Percentiles rank a stretch among this genome's conserved stretches.
phyloP scores from a whole-genome alignment of 35 echinoderm and acorn worm species.

The Eucidaris tribuloides region DNA sequence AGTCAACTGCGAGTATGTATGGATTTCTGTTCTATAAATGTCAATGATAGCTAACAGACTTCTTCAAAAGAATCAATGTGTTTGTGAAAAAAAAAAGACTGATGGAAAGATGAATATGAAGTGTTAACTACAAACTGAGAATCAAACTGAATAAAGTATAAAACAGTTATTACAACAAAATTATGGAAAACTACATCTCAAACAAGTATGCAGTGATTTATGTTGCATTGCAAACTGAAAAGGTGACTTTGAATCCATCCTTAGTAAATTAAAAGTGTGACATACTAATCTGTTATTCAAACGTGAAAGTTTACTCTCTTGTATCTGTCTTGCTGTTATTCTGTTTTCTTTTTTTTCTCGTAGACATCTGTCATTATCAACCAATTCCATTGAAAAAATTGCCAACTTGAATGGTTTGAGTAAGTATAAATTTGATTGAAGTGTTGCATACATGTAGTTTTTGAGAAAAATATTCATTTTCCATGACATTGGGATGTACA shows the following conservation, averaged over 20 bases:
- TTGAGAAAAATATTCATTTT: too few relatives aligned
- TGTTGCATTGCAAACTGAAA: neutral
- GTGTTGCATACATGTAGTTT: too few relatives aligned
- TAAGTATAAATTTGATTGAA: slow-evolving; percentile 63
- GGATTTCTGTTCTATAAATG: neutral
- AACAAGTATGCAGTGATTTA: neutral
- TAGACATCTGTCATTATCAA: slow-evolving; percentile 79
- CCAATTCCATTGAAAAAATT: slow-evolving; percentile 95
- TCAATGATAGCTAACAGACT: too few relatives aligned
- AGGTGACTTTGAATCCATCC: neutral
- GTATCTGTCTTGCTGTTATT: neutral
- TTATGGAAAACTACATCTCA: neutral
- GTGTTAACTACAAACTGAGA: neutral
- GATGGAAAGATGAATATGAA: neutral
- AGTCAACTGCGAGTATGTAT: slow-evolving; percentile 66
- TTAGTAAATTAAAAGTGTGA: neutral
- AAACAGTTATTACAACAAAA: neutral
- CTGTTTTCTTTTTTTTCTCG: slow-evolving; percentile 12
- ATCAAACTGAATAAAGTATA: neutral
- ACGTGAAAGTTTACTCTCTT: neutral
- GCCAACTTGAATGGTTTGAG: slow-evolving; percentile 96
- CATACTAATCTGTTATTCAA: neutral
- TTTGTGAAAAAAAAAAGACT: neutral
- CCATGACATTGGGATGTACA: too few relatives aligned
- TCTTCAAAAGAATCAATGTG: neutral